phyloP scores from a whole-genome alignment of 2,113 vertebrate species.

The Sus scrofa region T2T-Sscrofa CM000827.6:89238501-89239000 shows the following conservation, averaged over 20 bases:
- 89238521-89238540: neutral
- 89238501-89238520: neutral
- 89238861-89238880: neutral
- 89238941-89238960: slow-evolving; percentile 3
- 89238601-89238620: neutral
- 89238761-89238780: neutral
- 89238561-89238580: slow-evolving; percentile 24
- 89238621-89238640: neutral
- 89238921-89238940: neutral
- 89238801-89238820: neutral
- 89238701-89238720: neutral
- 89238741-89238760: neutral
- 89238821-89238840: neutral
- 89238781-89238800: neutral
- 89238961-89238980: neutral
- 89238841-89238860: neutral
- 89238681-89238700: neutral
- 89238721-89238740: neutral
- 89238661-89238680: neutral
- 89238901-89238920: neutral
- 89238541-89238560: neutral
- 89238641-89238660: neutral
- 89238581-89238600: neutral
- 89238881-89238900: neutral
- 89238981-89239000: neutral